Evolutionary conservation across 2,888 invertebrate species (phyloP), one percentile per base, ranked within the genome.

Genomic region (Nasonovia ribisnigri): DNA sequence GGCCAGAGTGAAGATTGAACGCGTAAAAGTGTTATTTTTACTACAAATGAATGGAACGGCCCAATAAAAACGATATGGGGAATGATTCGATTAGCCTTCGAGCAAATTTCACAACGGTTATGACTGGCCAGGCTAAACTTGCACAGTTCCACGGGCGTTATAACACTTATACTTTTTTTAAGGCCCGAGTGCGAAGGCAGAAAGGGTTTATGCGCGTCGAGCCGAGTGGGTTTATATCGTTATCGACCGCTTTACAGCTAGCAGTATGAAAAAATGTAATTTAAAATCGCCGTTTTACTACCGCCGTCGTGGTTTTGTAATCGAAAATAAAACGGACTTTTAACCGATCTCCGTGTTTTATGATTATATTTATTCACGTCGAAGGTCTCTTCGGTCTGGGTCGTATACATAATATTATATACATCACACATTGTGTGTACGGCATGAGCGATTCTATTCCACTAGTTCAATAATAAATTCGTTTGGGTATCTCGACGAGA

Each of bases 271-370:
- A 84, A 57, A 92, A 92, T 36, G 57, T 86, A 92, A 92, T 86
- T 86, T 86, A n/a, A 92, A 92, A 57, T 46, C 91, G 86, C 86
- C 60, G 86, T 92, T 92, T 92, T 92, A 91, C 43, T 91, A 84
- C 60, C 86, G 26, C 16, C 51, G 60, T n/a, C 42, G 91, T 29
- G 43, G 54, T 57, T 54, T 3, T 36, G 60, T 86, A 92, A 86
- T 92, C 91, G 91, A 92, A 92, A 92, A 92, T 86, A 60, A 92
- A 86, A 86, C 46, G 51, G 57, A 46, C 54, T 57, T 57, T 46
- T 46, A 29, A 54, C 54, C 84, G 84, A 91, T 91, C 54, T 20
- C 20, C n/a, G 43, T n/a, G 57, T 84, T 91, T 84, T 91, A 91
- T 29, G 77, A 51, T 90, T 84, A 51, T 84, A 90, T 90, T 90